Percentiles rank a stretch among this genome's conserved stretches.
Evolutionary conservation across 2,888 invertebrate genomes (phyloP).

Genomic region (Oscheius sp.): DNA sequence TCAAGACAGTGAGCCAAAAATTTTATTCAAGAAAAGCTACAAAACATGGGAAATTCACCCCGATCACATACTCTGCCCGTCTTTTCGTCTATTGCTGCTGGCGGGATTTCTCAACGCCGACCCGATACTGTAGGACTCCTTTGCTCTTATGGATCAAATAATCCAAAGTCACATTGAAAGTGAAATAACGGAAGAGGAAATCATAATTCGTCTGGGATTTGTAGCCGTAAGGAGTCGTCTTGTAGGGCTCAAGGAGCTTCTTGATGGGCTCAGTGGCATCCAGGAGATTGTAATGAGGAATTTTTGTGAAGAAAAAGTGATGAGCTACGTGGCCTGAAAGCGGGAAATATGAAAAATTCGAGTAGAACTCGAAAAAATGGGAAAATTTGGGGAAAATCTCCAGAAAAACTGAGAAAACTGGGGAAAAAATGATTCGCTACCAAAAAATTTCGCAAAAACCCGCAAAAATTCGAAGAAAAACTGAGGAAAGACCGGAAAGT

Average conservation of each 20-base stretch:
- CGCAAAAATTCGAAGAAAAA: no score
- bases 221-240: constrained; percentile 63
- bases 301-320: constrained; percentile 71
- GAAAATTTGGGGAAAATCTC: not conserved
- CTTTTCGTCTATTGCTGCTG: constrained; percentile 1
- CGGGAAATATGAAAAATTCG: no score
- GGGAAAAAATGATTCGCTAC: no score
- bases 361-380: not conserved
- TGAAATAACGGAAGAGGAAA: constrained; percentile 66
- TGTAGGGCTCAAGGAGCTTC: constrained; percentile 48
- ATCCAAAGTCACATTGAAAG: constrained; percentile 65
- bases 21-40: not conserved
- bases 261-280: constrained; percentile 67
- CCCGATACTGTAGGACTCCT: constrained; percentile 66
- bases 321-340: constrained; percentile 69
- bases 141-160: constrained; percentile 68
- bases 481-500: no score
- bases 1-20: constrained; percentile 15
- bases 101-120: constrained; percentile 44
- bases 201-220: constrained; percentile 63
- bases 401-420: not conserved
- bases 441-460: no score
- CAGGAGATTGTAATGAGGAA: constrained; percentile 69
- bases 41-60: no score
- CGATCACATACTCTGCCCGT: not conserved